These are phyloP conservation scores for Neodiprion fabricii DNA, from an alignment of 1,140 invertebrate genomes.

Conservation along the genomic window DNA sequence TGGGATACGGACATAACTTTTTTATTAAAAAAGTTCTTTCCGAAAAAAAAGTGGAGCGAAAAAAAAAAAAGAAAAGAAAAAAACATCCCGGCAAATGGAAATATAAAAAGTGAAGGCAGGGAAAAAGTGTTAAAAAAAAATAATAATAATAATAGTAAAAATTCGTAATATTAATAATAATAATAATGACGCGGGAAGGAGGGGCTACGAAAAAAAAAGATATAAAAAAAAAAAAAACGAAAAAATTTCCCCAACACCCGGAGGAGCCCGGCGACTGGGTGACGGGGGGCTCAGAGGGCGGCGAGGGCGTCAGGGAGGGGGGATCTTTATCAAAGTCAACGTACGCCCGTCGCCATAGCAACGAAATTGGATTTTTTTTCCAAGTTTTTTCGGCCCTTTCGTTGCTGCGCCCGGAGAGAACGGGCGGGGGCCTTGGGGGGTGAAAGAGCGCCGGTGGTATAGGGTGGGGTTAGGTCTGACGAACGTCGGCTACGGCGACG, in stretches of 20 bases:
- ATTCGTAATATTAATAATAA: not conserved
- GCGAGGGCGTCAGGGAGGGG: slow-evolving; percentile 38
- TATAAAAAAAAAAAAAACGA: not conserved
- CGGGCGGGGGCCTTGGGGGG: slow-evolving; percentile 28
- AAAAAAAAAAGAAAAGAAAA: not conserved
- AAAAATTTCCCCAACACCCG: not conserved
- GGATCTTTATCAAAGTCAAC: slow-evolving; percentile 61
- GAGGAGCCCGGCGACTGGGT: slow-evolving; percentile 2
- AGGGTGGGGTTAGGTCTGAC: slow-evolving; percentile 21
- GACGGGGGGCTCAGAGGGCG: slow-evolving; percentile 11
- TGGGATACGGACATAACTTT: slow-evolving; percentile 46
- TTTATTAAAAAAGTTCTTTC: slow-evolving; percentile 60
- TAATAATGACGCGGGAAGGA: too few relatives aligned
- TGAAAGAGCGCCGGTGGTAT: slow-evolving; percentile 20
- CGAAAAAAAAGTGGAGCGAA: slow-evolving; percentile 44
- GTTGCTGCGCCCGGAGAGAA: slow-evolving; percentile 33
- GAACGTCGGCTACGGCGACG: slow-evolving; percentile 12
- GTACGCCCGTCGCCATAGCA: slow-evolving; percentile 59
- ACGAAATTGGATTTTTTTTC: slow-evolving; percentile 62
- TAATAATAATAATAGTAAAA: not conserved
- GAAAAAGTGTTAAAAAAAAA: not conserved
- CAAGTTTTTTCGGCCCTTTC: slow-evolving; percentile 60
- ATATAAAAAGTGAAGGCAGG: slow-evolving; percentile 3
- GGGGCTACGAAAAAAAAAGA: not conserved
- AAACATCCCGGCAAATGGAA: too few relatives aligned